Evolutionary conservation across 2,797 vertebrate species (phyloP).

Genomic region (Pseudocheirus occidentalis): DNA sequence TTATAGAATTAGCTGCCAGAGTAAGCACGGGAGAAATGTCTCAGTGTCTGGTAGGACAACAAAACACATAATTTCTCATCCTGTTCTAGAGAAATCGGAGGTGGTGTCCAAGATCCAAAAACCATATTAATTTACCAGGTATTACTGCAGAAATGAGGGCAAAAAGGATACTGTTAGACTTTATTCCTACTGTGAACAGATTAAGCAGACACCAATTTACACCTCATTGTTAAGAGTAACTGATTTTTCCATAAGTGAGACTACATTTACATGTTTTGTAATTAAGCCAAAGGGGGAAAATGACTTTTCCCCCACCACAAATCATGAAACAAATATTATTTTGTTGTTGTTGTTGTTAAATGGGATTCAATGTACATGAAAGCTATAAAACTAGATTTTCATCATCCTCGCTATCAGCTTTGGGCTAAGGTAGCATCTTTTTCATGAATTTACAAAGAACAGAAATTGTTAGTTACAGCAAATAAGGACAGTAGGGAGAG

Average conservation of each 20-base stretch:
- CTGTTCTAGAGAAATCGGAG: conserved; percentile 45
- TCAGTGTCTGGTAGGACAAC: background rate
- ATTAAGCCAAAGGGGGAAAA: conserved; percentile 68
- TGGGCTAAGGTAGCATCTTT: conserved; percentile 21
- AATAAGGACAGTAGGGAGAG: background rate
- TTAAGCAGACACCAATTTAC: conserved; percentile 77
- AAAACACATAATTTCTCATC: background rate
- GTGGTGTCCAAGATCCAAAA: conserved; percentile 38
- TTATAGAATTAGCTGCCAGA: conserved; percentile 16
- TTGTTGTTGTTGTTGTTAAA: conserved; percentile 17
- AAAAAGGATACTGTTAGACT: conserved; percentile 45
- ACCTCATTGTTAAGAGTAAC: conserved; percentile 76
- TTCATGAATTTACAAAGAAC: conserved; percentile 50
- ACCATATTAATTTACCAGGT: conserved; percentile 59
- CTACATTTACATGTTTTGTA: conserved; percentile 64
- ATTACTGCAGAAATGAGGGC: conserved; percentile 58
- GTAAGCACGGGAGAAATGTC: conserved; percentile 1
- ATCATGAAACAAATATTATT: conserved; percentile 70
- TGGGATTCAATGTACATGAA: conserved; percentile 57
- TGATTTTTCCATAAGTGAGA: conserved; percentile 63
- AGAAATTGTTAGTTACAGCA: conserved; percentile 44
- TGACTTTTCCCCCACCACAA: conserved; percentile 44
- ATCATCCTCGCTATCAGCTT: background rate
- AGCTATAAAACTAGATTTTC: background rate
- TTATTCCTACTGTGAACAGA: conserved; percentile 67